Evolutionary conservation across 2,113 vertebrate genomes (phyloP).

Genomic region (Dasyprocta punctata): DNA sequence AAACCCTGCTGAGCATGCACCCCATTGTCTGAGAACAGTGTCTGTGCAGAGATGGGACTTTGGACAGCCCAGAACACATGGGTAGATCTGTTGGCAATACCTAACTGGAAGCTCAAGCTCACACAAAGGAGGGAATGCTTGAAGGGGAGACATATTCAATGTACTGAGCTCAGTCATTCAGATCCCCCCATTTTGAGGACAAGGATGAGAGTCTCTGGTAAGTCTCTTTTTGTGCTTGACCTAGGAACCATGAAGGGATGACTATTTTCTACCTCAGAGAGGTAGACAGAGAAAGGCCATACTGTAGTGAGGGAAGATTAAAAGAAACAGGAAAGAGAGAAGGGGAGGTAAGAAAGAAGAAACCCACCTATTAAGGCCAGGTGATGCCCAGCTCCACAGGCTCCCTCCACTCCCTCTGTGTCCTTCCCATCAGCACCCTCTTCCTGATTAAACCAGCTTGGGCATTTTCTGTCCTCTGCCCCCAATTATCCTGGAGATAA

Average conservation of each 20-base stretch:
- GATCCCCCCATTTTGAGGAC: not conserved
- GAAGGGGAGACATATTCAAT: no score
- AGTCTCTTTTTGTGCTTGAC: not conserved
- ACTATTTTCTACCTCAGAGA: not conserved
- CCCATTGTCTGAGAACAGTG: not conserved
- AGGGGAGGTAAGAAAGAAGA: not conserved
- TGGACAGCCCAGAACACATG: not conserved
- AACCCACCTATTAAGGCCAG: not conserved
- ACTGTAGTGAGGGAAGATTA: not conserved
- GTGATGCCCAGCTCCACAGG: not conserved
- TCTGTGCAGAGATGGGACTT: not conserved
- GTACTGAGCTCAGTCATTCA: not conserved
- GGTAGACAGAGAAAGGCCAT: not conserved
- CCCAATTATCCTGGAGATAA: not conserved
- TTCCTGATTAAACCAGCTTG: not conserved
- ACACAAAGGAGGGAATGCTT: not conserved
- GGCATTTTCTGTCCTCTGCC: not conserved
- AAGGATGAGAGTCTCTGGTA: not conserved
- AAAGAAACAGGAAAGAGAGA: not conserved
- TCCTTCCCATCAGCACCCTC: not conserved
- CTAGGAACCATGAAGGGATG: not conserved
- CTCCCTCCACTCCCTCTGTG: accelerated
- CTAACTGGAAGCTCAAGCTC: not conserved
- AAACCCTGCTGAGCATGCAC: not conserved
- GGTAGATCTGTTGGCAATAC: not conserved